Evolutionary conservation across 2,888 invertebrate species (phyloP).

Genomic region (Thecocarcelia acutangulata): DNA sequence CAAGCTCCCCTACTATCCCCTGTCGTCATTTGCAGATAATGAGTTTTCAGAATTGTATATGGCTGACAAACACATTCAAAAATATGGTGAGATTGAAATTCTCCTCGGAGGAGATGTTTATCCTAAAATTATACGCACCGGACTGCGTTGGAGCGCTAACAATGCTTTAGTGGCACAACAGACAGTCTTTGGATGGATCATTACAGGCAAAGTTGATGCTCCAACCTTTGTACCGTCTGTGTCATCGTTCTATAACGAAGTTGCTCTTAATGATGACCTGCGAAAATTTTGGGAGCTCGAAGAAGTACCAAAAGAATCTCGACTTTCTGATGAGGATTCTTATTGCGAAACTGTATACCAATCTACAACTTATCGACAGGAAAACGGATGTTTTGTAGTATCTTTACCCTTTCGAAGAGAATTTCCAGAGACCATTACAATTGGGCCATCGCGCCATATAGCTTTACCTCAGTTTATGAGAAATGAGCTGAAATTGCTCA

Average conservation of each 20-base stretch:
- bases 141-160: background rate
- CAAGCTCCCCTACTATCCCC: background rate
- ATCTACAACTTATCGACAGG: background rate
- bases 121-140: conserved; percentile 12
- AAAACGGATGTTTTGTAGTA: background rate
- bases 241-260: background rate
- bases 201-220: background rate
- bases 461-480: conserved; percentile 21
- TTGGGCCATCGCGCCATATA: background rate
- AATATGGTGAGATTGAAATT: background rate
- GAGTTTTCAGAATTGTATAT: background rate
- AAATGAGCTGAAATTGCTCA: conserved; percentile 5
- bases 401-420: conserved; percentile 27
- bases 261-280: conserved; percentile 7
- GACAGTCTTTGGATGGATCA: conserved; percentile 14
- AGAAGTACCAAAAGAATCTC: conserved; percentile 5
- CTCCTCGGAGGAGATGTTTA: conserved; percentile 8
- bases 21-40: background rate
- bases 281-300: too few relatives aligned
- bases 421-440: background rate
- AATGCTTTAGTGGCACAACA: conserved; percentile 2
- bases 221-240: background rate
- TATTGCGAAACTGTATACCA: conserved; percentile 9
- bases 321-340: conserved; percentile 1
- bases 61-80: background rate